A percentile compares a stretch with the other conserved stretches of the same genome.
Evolutionary conservation across 2,113 vertebrate genomes (phyloP).

Genomic region (Nerophis ophidion): DNA sequence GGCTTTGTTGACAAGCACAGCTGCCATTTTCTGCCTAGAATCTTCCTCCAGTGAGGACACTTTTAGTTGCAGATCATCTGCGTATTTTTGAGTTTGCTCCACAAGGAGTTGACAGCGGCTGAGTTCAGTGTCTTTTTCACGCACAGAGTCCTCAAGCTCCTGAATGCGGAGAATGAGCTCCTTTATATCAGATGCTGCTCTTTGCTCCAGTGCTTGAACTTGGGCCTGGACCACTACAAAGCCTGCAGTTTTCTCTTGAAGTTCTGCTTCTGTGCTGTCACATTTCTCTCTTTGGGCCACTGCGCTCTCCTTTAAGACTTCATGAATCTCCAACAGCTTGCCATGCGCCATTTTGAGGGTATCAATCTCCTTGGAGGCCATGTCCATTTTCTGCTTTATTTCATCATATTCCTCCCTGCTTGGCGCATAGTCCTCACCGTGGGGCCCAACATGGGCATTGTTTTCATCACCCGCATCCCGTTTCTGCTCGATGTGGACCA

Average conservation of each 20-base stretch:
- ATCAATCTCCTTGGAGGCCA: conserved; percentile 69
- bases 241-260: conserved; percentile 62
- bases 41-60: conserved; percentile 74
- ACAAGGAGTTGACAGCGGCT: conserved; percentile 63
- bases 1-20: conserved; percentile 76
- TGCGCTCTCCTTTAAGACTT: conserved; percentile 41
- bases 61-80: conserved; percentile 63
- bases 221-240: conserved; percentile 67
- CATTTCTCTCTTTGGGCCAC: conserved; percentile 30
- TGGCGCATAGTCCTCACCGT: conserved; percentile 43
- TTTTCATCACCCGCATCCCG: conserved; percentile 60
- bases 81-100: conserved; percentile 66
- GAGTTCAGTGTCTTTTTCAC: conserved; percentile 77
- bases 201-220: conserved; percentile 69
- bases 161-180: conserved; percentile 62
- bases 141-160: conserved; percentile 69
- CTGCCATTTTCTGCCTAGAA: conserved; percentile 79
- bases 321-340: conserved; percentile 49
- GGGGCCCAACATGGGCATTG: conserved; percentile 62
- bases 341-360: conserved; percentile 65
- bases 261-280: conserved; percentile 30
- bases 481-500: conserved; percentile 79
- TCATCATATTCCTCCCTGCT: conserved; percentile 70
- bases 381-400: conserved; percentile 72
- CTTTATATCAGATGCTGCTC: conserved; percentile 50